These are phyloP conservation scores for Zootoca vivipara DNA, from an alignment of 2,113 vertebrate species.

Conservation along the genomic window DNA sequence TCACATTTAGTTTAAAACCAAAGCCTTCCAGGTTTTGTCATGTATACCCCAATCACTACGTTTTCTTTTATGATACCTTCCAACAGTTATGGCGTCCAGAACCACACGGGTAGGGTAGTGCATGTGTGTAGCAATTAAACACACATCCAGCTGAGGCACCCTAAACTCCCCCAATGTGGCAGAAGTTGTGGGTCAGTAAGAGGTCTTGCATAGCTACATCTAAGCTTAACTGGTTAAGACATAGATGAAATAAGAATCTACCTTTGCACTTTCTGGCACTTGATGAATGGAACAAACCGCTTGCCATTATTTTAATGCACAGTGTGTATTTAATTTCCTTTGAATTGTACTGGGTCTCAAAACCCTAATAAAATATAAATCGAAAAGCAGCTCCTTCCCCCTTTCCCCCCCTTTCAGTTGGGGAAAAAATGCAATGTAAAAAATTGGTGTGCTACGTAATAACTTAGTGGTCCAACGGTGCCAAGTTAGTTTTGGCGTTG, in stretches of 20 bases:
- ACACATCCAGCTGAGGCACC: not conserved
- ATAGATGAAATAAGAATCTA: constrained; percentile 23
- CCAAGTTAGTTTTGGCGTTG: constrained; percentile 26
- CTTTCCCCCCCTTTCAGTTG: not conserved
- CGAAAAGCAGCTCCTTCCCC: not conserved
- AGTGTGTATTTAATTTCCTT: constrained; percentile 31
- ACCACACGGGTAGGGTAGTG: not conserved
- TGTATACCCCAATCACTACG: not conserved
- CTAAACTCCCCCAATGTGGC: not conserved
- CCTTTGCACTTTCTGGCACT: constrained; percentile 33
- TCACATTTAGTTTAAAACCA: not conserved
- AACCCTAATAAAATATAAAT: constrained; percentile 28
- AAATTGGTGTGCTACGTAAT: constrained; percentile 8
- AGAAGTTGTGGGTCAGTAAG: not conserved
- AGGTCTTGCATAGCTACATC: constrained; percentile 18
- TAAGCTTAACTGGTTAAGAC: not conserved
- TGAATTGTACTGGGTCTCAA: constrained; percentile 19
- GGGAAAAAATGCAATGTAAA: not conserved
- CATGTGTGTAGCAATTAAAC: constrained; percentile 33
- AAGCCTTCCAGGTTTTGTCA: not conserved
- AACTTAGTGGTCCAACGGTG: constrained; percentile 27
- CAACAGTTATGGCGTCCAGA: constrained; percentile 5
- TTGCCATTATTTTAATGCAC: constrained; percentile 27
- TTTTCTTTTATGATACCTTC: constrained; percentile 13
- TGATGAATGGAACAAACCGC: constrained; percentile 22